Evolutionary conservation across 2,797 vertebrate genomes (phyloP).

Genomic region (Chromobotia macracanthus): DNA sequence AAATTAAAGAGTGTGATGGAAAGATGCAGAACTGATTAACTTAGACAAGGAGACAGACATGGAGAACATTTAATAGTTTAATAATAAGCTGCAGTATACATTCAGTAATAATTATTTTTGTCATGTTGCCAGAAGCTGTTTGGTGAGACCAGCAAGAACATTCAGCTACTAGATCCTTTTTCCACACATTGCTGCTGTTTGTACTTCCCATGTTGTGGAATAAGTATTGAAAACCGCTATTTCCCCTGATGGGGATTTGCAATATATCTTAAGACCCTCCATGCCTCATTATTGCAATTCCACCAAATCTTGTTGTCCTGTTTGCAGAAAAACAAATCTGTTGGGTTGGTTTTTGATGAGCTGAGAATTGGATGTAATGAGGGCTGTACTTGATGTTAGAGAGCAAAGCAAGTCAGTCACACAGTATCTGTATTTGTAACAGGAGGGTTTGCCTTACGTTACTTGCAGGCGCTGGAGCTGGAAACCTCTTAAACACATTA

Average conservation of each 20-base stretch:
- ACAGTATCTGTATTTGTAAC: slow-evolving; percentile 56
- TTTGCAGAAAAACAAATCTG: slow-evolving; percentile 58
- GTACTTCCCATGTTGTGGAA: slow-evolving; percentile 69
- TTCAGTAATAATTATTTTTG: slow-evolving; percentile 87
- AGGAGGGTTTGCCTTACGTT: slow-evolving; percentile 50
- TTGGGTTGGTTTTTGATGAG: slow-evolving; percentile 58
- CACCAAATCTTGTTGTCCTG: slow-evolving; percentile 62
- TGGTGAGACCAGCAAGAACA: slow-evolving; percentile 84
- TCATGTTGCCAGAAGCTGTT: slow-evolving; percentile 84
- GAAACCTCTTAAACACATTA: slow-evolving; percentile 48
- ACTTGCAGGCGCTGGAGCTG: slow-evolving; percentile 50
- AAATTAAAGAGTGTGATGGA: slow-evolving; percentile 57
- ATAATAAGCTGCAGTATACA: slow-evolving; percentile 88
- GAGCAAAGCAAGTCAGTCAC: slow-evolving; percentile 64
- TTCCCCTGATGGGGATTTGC: slow-evolving; percentile 68
- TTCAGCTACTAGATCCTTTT: slow-evolving; percentile 82
- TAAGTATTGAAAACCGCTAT: slow-evolving; percentile 73
- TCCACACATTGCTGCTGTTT: slow-evolving; percentile 78
- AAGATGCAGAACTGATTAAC: slow-evolving; percentile 41
- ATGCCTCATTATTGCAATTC: slow-evolving; percentile 54
- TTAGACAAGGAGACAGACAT: slow-evolving; percentile 74
- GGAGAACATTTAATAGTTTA: slow-evolving; percentile 87
- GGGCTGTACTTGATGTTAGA: slow-evolving; percentile 60
- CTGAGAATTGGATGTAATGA: slow-evolving; percentile 68
- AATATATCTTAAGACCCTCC: slow-evolving; percentile 63